Percentiles rank a stretch among this genome's conserved stretches.
phyloP scores from a whole-genome alignment of 2,113 vertebrate genomes.

The Phoenicopterus ruber region DNA sequence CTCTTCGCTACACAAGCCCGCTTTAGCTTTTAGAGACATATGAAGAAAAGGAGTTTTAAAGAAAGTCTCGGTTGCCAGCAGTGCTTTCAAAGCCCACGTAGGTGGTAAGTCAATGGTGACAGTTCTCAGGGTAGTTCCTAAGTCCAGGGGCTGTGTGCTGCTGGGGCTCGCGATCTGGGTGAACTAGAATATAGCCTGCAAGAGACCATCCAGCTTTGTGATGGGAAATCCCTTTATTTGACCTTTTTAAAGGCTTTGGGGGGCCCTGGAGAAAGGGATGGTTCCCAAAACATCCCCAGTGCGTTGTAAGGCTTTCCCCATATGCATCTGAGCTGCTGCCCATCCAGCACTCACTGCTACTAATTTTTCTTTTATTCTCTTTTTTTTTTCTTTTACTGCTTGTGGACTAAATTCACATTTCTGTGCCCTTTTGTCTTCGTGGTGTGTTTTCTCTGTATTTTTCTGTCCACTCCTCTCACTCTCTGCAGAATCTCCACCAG shows the following conservation, averaged over 20 bases:
- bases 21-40: neutral
- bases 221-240: neutral
- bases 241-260: neutral
- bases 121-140: neutral
- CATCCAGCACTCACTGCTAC: slow-evolving; percentile 1
- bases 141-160: neutral
- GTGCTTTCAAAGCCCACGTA: neutral
- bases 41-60: neutral
- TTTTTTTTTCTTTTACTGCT: slow-evolving; percentile 6
- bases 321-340: neutral
- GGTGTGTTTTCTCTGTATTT: slow-evolving; percentile 65
- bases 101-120: neutral
- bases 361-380: slow-evolving; percentile 14
- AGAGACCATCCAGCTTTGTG: neutral
- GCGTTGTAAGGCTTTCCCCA: neutral
- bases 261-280: neutral
- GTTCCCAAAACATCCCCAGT: neutral
- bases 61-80: neutral
- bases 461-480: slow-evolving; percentile 71
- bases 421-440: slow-evolving; percentile 59
- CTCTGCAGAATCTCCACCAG: slow-evolving; percentile 87
- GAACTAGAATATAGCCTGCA: neutral
- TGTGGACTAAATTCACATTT: slow-evolving; percentile 53
- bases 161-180: neutral
- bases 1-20: neutral